Base-by-base conservation (phyloP, 2,113 vertebrate species). In the Ascaphus truei region DNA sequence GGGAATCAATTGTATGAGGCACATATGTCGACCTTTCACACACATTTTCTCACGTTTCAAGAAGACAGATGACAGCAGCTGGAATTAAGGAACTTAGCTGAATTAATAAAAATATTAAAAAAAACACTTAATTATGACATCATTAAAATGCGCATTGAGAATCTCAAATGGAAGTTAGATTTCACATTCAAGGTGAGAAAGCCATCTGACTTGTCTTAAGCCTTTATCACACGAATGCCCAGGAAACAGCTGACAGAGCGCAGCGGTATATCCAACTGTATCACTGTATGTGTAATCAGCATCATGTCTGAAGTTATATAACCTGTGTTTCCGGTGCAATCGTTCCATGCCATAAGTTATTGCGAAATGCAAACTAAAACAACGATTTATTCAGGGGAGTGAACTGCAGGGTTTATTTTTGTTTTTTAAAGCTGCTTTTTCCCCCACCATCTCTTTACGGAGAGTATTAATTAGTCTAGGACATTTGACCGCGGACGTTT, bases 11-110 rank as follows among this genome's bases (percentile, higher is more conserved):
- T 69, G 67, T 60, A 60, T 39, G 12, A 51, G 30, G 56, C 33
- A 56, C 67, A 71, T 71, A 71, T 71, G 67, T 60, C 57, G 67
- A 71, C 67, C 67, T 71, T 71, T 71, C 67, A 61, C 45, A 71
- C 57, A 61, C 67, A 61, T 71, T 60, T 71, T 71, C 67, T 52
- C 67, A 71, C 57, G 31, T 71, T 61, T 71, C 8, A n/a, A 59
- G 55, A 65, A 60, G 66, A 69, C 56, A 69, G 55, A 69, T 60
- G 66, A 69, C 66, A 61, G 45, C 39, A 39, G 57, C 57, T 71
- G 67, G 67, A 71, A 61, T 61, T 25, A 51, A 68, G 55, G 31
- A 68, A 37, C 43, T 59, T 30, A 11, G 30, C 5, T 27, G 20
- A 11, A 22, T 57, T 5, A 47, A 22, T 29, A 16, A 16, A 53